Base-by-base conservation (phyloP, 2,797 vertebrate species). In the Xenopus petersii region DNA sequence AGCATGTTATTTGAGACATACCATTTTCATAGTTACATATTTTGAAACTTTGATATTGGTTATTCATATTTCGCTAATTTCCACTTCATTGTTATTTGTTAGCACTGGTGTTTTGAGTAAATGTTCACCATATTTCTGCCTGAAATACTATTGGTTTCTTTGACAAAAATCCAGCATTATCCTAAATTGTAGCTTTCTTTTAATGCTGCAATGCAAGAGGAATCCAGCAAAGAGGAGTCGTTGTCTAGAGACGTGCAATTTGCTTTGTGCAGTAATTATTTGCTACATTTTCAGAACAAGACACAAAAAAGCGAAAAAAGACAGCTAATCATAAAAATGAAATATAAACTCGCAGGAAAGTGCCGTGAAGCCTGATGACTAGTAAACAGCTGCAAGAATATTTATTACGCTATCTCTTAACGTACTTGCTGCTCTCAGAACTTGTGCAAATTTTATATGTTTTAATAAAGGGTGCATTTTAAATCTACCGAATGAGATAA, bases 251-350 rank as follows among this genome's bases (percentile, higher is more conserved):
- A 13, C 11, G 6, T 17, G n/a, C n/a, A 2, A 17, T 58, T 58
- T 58, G 55, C 55, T 58, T 58, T 58, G 15, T 58, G n/a, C 55
- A 10, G n/a, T 58, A 58, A 58, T 58, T 58, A 58, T n/a, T 17
- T 24, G 21, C 4, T 13, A 24, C 58, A 11, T 10, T 8, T 12
- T 6, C 17, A 51, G 36, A 42, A 42, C 36, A 42, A 12, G 49
- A 51, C 49, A 51, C 49, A 42, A 42, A 5, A 42, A 42, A 60
- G 17, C 1, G 2, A 26, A 26, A 26, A 60, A 24, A 60, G 9
- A 11, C 58, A 24, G 4, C 17, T 0, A 24, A 26, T 15, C 49
- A 24, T 12, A 60, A 60, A 60, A 60, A 60, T 60, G 21, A 60
- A 60, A 60, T 60, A 63, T 63, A 5, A 15, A 63, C 11, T 63